Base-by-base conservation (phyloP, 2,113 vertebrate genomes). In the Austrofundulus limnaeus region DNA sequence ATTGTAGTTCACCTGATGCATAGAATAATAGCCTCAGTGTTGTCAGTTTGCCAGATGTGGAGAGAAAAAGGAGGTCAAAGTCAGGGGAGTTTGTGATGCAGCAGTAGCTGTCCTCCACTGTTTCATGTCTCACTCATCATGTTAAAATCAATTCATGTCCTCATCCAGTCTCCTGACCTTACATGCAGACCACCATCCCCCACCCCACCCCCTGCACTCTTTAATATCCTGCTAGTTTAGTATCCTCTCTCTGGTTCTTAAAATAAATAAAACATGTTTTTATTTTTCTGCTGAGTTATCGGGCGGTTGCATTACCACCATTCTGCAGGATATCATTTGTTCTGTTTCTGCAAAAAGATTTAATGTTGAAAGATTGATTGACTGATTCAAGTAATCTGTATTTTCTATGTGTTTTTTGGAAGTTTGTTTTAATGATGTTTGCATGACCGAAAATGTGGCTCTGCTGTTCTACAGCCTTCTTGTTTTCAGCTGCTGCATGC, bases 1-100 rank as follows among this genome's bases (percentile, higher is more conserved):
- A 17, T 14, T 38, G 9, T 57, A 37, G 66, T 56, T 61, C 49
- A 75, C 34, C 65, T 65, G 58, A 71, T 76, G 76, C 46, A 28
- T 41, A 15, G n/a, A 63, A 49, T 23, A 43, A 56, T 14, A 6
- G 19, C 43, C 58, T 61, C 45, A 68, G 25, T 3, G 9, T 34
- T 46, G 37, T 67, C 46, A 13, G 15, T 21, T 49, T 52, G 48
- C 58, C 51, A 41, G 21, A 42, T 55, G 12, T 16, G 10, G 43
- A 42, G n/a, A 12, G 41, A 11, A 38, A n/a, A 19, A 50, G 28
- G 38, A 47, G 11, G 14, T 57, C 19, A 19, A 24, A 48, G 15
- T 16, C 23, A 14, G 19, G 11, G 20, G 59, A 38, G 37, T 38
- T 15, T 49, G 20, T 50, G 34, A 24, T 17, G 8, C 5, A 20